Conservation (phyloP, 2,888 invertebrate species). For the Stramonita haemastoma region DNA sequence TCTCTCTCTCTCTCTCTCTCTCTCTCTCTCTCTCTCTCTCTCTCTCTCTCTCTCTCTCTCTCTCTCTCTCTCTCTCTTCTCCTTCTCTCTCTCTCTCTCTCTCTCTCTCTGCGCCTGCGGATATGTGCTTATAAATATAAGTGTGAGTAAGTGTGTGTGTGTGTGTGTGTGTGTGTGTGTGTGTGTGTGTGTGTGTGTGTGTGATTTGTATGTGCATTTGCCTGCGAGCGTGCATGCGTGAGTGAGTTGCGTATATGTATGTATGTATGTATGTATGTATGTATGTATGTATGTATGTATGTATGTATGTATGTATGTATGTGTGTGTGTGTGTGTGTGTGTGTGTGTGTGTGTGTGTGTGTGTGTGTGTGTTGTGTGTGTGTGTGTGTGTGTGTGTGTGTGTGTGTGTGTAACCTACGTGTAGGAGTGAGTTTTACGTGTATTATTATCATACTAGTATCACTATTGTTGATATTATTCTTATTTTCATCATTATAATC, state of each 20-base stretch:
- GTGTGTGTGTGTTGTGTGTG: neutral
- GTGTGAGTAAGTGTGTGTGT: neutral
- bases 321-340: neutral
- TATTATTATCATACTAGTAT: too few species aligned
- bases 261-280: neutral
- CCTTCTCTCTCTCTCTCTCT: neutral
- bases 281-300: neutral
- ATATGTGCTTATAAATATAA: neutral
- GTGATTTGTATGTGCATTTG: too few species aligned
- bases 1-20: neutral
- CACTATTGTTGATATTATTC: too few species aligned
- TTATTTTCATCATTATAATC: too few species aligned
- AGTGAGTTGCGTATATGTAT: too few species aligned
- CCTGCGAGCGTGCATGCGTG: neutral
- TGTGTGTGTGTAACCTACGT: neutral
- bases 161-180: neutral
- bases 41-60: neutral
- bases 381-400: neutral
- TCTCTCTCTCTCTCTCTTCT: neutral
- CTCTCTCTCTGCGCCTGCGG: neutral
- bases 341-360: neutral
- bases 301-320: neutral
- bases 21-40: neutral
- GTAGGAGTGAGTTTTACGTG: too few species aligned
- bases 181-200: too few species aligned